Evolutionary conservation across 2,888 invertebrate species (phyloP).

Genomic region (Drosophila ustulata): DNA sequence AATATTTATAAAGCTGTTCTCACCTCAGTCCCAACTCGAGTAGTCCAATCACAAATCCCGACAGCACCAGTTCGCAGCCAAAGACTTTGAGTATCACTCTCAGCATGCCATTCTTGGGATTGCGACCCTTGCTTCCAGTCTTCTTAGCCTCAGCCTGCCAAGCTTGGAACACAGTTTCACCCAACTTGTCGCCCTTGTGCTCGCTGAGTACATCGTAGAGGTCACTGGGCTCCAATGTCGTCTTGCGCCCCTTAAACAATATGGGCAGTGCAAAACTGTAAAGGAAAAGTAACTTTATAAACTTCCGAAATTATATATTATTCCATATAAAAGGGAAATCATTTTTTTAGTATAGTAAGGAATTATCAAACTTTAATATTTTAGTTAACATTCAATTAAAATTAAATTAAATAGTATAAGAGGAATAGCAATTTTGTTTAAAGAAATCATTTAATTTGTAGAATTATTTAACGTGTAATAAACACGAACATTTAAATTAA

Average conservation of each 20-base stretch:
- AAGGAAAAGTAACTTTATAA: conserved; percentile 42
- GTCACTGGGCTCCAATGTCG: conserved; percentile 90
- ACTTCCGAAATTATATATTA: not conserved
- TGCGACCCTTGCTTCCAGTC: conserved; percentile 75
- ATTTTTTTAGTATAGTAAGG: too few relatives aligned
- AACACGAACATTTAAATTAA: too few relatives aligned
- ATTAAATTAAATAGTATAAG: too few relatives aligned
- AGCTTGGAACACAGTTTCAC: conserved; percentile 86
- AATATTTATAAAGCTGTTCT: too few relatives aligned
- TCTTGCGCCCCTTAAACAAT: conserved; percentile 90
- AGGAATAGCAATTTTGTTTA: too few relatives aligned
- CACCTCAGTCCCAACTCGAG: conserved; percentile 88
- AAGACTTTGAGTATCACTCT: conserved; percentile 86
- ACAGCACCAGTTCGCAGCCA: conserved; percentile 86
- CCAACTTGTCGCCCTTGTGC: conserved; percentile 88
- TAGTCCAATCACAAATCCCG: conserved; percentile 87
- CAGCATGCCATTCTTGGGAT: conserved; percentile 84
- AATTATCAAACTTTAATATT: not conserved
- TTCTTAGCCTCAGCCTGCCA: conserved; percentile 87
- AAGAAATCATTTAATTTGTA: too few relatives aligned
- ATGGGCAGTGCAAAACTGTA: conserved; percentile 91
- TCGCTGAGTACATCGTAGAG: conserved; percentile 89
- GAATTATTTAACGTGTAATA: too few relatives aligned
- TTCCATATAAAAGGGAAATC: too few relatives aligned
- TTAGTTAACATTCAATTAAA: not conserved